These are phyloP conservation scores for Nebria salina DNA, from an alignment of 2,888 invertebrate species.

Conservation along the genomic window DNA sequence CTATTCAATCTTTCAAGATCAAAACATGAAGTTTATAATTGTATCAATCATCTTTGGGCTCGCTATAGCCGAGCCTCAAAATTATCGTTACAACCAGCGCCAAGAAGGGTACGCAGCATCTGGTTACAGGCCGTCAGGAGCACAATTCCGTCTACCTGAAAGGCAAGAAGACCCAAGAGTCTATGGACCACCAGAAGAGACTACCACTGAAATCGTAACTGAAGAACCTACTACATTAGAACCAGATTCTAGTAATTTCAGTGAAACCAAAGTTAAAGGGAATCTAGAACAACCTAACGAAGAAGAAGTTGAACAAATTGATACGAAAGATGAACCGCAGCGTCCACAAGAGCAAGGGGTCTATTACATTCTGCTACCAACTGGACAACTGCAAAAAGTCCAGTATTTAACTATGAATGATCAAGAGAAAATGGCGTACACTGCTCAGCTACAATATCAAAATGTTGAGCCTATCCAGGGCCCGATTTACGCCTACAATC, in stretches of 20 bases:
- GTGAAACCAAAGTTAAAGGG: constrained; percentile 30
- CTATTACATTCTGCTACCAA: constrained; percentile 73
- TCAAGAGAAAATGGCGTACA: constrained; percentile 70
- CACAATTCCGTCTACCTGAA: constrained; percentile 58
- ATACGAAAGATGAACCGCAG: constrained; percentile 43
- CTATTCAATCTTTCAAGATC: not conserved
- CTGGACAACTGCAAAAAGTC: constrained; percentile 71
- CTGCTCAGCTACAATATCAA: constrained; percentile 71
- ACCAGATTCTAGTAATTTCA: constrained; percentile 56
- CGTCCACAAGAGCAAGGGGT: constrained; percentile 64
- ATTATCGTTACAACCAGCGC: not conserved
- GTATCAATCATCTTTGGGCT: constrained; percentile 4
- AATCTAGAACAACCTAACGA: constrained; percentile 48
- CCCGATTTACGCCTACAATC: constrained; percentile 68
- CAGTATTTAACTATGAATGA: constrained; percentile 66
- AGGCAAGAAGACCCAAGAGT: constrained; percentile 57
- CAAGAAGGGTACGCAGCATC: constrained; percentile 54
- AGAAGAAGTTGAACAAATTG: constrained; percentile 51
- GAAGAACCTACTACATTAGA: constrained; percentile 51
- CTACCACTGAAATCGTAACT: constrained; percentile 56
- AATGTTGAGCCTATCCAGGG: constrained; percentile 72
- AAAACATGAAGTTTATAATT: constrained; percentile 18
- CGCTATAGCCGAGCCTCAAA: not conserved
- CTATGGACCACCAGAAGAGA: constrained; percentile 58
- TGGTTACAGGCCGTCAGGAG: constrained; percentile 59